Conservation (phyloP, 2,113 vertebrate genomes). For the Phaethon lepturus region DNA sequence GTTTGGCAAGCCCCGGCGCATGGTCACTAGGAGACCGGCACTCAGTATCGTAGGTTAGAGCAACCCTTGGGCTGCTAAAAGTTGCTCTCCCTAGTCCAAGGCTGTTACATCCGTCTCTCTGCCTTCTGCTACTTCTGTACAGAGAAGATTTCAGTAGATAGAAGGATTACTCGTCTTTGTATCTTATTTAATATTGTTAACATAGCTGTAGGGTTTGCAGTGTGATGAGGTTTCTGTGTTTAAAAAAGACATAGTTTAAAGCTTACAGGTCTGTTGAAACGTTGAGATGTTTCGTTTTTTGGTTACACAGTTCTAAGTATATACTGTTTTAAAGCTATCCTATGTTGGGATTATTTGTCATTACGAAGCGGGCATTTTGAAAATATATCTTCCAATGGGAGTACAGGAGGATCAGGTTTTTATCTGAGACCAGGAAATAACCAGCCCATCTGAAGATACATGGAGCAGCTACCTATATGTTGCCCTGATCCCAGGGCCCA, state of each 20-base stretch:
- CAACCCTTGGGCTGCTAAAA: background rate
- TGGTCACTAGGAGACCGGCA: background rate
- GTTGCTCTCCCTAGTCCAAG: background rate
- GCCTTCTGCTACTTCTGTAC: background rate
- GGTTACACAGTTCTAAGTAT: background rate
- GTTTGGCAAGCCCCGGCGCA: background rate
- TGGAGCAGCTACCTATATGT: background rate
- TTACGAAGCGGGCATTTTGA: background rate
- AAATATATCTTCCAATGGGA: background rate
- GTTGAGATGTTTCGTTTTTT: background rate
- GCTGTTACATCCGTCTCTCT: background rate
- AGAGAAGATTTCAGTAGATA: background rate
- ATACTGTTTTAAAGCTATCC: background rate
- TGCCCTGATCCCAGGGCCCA: background rate
- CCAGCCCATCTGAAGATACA: background rate
- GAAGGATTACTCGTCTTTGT: background rate
- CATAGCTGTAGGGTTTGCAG: background rate
- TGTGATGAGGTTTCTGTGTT: slow-evolving; percentile 24
- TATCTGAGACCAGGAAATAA: background rate
- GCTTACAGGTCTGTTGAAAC: slow-evolving; percentile 21
- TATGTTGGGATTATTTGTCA: background rate
- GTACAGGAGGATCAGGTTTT: background rate
- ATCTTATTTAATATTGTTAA: slow-evolving; percentile 34
- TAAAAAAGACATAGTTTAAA: slow-evolving; percentile 8
- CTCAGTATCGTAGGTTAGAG: background rate